Evolutionary conservation across 1,140 invertebrate species (phyloP), one percentile per base, ranked within the genome.

Genomic region (Coelopa frigida): DNA sequence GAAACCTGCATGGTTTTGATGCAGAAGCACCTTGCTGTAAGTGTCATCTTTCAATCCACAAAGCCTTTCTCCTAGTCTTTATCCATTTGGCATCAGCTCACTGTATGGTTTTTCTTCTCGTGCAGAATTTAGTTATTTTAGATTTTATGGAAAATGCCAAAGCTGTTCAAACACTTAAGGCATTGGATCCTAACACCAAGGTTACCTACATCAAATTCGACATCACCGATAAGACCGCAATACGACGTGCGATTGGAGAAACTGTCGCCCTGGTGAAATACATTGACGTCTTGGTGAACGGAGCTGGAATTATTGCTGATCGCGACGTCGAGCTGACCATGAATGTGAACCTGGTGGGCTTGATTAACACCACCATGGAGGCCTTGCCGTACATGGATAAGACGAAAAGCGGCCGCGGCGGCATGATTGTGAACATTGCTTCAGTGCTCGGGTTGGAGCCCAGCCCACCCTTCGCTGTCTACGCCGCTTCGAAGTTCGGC

Each of bases 351-450:
- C 68, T 65, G 26, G 55, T 62, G 3, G 64, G 64, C 0, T 29
- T 65, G 37, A 62, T 68, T 6, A 57, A 65, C 17, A 68, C 64
- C 18, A 68, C 59, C 4, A 54, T 62, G 0, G 59, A 57, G 39
- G 62, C 61, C 2, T 20, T 68, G 51, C 54, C 60, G 11, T 61
- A 59, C 44, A 78, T 82, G 77, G 73, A 75, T 20, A 79, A 70
- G 54, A 71, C 78, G 26, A 75, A 76, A 48, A 73, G 72, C n/a
- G 78, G 78, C 0, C 70, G 70, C 11, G 81, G 82, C 38, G 80
- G 78, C 18, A 73, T 78, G 3, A 74, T 85, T 26, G 73, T 82
- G 11, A 84, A 84, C 49, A 61, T 82, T 21, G 73, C 77, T 11
- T 82, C 81, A 4, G 75, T 81, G 0, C 33, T 47, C 10, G 49